Conservation (phyloP, 2,113 vertebrate species). For the Rhodinocichla rosea region DNA sequence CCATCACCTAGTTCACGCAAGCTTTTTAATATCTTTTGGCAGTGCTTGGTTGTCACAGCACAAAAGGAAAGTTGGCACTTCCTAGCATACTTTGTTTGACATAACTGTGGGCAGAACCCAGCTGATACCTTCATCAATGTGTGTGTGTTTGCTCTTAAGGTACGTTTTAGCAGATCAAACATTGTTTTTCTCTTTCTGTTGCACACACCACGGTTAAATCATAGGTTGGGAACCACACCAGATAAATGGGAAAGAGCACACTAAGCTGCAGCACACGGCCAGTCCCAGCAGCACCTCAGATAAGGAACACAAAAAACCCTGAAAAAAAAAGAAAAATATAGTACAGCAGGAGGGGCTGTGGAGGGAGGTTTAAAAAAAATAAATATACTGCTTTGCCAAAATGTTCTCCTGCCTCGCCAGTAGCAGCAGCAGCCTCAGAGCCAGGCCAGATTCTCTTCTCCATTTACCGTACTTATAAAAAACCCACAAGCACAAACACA, state of each 20-base stretch:
- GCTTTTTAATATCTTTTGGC: slow-evolving; percentile 88
- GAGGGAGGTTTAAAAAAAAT: slow-evolving; percentile 47
- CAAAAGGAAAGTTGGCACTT: slow-evolving; percentile 85
- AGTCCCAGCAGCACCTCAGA: slow-evolving; percentile 60
- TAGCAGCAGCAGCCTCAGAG: slow-evolving; percentile 53
- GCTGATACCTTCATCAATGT: slow-evolving; percentile 81
- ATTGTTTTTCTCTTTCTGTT: slow-evolving; percentile 29
- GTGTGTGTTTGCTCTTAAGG: slow-evolving; percentile 75
- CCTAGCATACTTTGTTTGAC: slow-evolving; percentile 82
- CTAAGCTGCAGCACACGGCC: slow-evolving; percentile 25
- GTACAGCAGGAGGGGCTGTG: slow-evolving; percentile 22
- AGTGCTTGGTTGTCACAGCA: slow-evolving; percentile 77
- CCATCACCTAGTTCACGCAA: slow-evolving; percentile 83
- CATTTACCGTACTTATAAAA: slow-evolving; percentile 65
- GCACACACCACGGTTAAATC: slow-evolving; percentile 59
- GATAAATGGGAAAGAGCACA: slow-evolving; percentile 51
- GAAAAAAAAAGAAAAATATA: slow-evolving; percentile 33
- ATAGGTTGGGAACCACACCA: slow-evolving; percentile 55
- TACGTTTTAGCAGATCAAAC: slow-evolving; percentile 67
- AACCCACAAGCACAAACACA: slow-evolving; percentile 61
- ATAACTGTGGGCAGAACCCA: slow-evolving; percentile 83
- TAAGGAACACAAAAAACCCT: slow-evolving; percentile 42
- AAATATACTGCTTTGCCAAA: slow-evolving; percentile 28
- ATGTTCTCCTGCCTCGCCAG: slow-evolving; percentile 19
- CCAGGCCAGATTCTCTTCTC: slow-evolving; percentile 59